phyloP scores from a whole-genome alignment of 1,140 invertebrate genomes.

The Tenebrio molitor region DNA sequence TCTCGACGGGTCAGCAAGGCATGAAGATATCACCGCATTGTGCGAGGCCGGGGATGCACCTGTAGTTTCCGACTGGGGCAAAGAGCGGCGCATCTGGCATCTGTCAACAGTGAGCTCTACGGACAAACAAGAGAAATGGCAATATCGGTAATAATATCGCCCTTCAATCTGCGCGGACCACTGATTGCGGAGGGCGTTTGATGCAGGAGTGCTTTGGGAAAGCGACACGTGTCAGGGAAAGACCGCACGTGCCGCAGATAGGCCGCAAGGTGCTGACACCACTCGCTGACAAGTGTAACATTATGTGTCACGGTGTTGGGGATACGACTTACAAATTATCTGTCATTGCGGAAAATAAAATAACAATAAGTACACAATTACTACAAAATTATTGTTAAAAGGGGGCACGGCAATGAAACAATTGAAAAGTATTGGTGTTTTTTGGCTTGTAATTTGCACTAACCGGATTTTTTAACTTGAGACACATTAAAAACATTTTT shows the following conservation, averaged over 20 bases:
- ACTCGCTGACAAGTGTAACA: conserved; percentile 31
- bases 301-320: background rate
- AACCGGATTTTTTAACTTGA: too few species aligned
- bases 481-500: too few species aligned
- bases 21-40: conserved; percentile 26
- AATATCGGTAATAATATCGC: conserved; percentile 35
- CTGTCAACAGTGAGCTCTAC: conserved; percentile 35
- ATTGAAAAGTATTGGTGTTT: too few species aligned
- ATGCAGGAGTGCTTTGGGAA: conserved; percentile 48
- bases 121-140: conserved; percentile 37
- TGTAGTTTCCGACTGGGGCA: conserved; percentile 41
- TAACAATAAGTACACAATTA: too few species aligned
- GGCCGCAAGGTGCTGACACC: conserved; percentile 42
- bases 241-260: conserved; percentile 46
- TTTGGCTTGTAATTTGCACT: too few species aligned
- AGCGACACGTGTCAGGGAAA: conserved; percentile 50
- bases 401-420: too few species aligned
- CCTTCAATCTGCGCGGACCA: conserved; percentile 45
- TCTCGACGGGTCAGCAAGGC: conserved; percentile 33
- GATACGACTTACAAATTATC: too few species aligned
- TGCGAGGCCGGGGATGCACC: conserved; percentile 27
- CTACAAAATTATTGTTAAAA: too few species aligned
- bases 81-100: conserved; percentile 41
- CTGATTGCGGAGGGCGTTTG: conserved; percentile 42
- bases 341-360: too few species aligned